phyloP scores from a whole-genome alignment of 2,797 vertebrate species.

The Oreochromis grahami region DNA sequence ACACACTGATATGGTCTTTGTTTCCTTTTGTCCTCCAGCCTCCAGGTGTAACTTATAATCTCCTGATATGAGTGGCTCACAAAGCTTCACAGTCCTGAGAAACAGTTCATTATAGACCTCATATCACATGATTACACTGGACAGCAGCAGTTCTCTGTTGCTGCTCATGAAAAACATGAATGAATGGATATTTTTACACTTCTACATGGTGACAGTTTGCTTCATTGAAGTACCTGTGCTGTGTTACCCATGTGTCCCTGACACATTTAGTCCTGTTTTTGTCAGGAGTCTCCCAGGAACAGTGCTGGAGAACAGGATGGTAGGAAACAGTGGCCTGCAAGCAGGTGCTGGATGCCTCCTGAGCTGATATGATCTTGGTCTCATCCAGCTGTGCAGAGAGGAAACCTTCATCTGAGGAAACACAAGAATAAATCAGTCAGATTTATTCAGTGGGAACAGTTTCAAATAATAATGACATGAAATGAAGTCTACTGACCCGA shows the following conservation, averaged over 20 bases:
- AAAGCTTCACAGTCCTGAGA: constrained; percentile 73
- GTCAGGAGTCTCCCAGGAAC: too few species aligned
- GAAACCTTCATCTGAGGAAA: too few species aligned
- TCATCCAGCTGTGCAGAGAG: too few species aligned
- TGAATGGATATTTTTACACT: neutral
- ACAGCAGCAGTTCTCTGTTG: neutral
- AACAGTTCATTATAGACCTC: neutral
- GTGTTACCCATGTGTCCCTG: constrained; percentile 6
- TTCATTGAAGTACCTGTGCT: constrained; percentile 43
- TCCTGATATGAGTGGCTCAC: constrained; percentile 75
- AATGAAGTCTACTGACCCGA: too few species aligned
- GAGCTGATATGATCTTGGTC: too few species aligned
- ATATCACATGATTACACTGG: neutral
- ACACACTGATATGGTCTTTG: constrained; percentile 76
- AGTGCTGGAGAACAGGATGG: too few species aligned
- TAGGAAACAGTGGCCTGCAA: too few species aligned
- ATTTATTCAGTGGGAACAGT: too few species aligned
- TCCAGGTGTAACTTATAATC: constrained; percentile 82
- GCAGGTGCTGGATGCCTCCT: too few species aligned
- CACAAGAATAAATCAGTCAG: too few species aligned
- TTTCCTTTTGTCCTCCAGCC: constrained; percentile 77
- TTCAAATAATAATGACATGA: too few species aligned
- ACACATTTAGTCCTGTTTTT: constrained; percentile 64
- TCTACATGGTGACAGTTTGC: neutral
- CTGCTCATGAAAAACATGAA: neutral